Evolutionary conservation across 2,797 vertebrate species (phyloP), one percentile per base, ranked within the genome.

Genomic region (Dallia pectoralis): DNA sequence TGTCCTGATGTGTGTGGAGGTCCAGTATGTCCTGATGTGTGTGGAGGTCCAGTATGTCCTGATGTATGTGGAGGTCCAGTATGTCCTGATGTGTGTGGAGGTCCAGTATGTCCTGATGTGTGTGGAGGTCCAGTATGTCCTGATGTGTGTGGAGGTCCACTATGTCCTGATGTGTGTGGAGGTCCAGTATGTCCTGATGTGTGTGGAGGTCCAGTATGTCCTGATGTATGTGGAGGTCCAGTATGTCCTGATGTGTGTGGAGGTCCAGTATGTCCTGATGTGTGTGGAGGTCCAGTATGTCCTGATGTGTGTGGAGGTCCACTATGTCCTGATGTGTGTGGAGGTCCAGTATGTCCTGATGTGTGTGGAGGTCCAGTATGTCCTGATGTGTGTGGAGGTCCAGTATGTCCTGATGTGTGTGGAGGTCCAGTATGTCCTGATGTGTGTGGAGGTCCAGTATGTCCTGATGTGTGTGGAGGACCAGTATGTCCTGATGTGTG

Each of bases 401-500:
- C n/a, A n/a, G n/a, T n/a, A n/a, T n/a, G n/a, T n/a, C n/a, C 72
- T 77, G 84, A 80, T 78, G 71, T 29, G 25, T 25, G 47, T 27
- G 51, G 53, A 70, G 86, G 64, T 74, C 72, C 67, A 32, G 74
- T 66, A 78, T 82, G 83, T 44, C 40, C 68, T 33, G n/a, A n/a
- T n/a, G n/a, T n/a, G n/a, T n/a, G n/a, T n/a, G n/a, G n/a, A n/a
- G n/a, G n/a, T n/a, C n/a, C n/a, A n/a, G n/a, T n/a, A n/a, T n/a
- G n/a, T 87, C 83, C 83, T n/a, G n/a, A n/a, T n/a, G n/a, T n/a
- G n/a, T n/a, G n/a, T n/a, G 68, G 81, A 74, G 56, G 71, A 74
- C 71, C 67, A 32, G 74, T 65, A 78, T 81, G 83, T 87, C 83
- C 83, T n/a, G n/a, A n/a, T n/a, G n/a, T n/a, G n/a, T n/a, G n/a